Base-by-base conservation (phyloP, 2,113 vertebrate genomes). In the Elaphurus davidianus region DNA sequence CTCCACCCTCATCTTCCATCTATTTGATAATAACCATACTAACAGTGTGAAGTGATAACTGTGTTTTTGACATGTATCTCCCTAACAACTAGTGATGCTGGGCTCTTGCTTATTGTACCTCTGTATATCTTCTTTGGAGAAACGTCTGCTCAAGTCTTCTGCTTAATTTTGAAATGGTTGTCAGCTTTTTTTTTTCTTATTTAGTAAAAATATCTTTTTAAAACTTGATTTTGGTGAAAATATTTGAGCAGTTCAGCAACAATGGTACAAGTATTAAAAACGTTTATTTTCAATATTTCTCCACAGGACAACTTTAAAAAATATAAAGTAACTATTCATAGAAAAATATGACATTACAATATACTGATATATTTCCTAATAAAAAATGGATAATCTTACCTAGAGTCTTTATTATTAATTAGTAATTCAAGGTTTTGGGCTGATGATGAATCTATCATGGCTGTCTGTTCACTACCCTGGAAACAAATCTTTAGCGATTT, bases 361-460 rank as follows among this genome's bases (percentile, higher is more conserved):
- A 87, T 47, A 87, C 0, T 64, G 9, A 84, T 23, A 0, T 1
- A 95, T 93, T 94, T 96, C 87, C 13, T 47, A 92, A 76, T 36
- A 87, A 54, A 93, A 71, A 96, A 64, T 55, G 78, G 57, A 81
- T 90, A n/a, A 74, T 86, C 98, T 98, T 99, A 99, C 99, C 99
- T 99, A 98, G 98, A 99, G 97, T 99, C 99, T 98, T 99, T 99
- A 97, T 99, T 99, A 98, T 99, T 99, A 96, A 99, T 98, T 78
- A 99, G 99, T 90, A 99, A 98, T 98, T 99, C 99, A 95, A 99
- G 99, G 98, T 99, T 99, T 95, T 99, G 98, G 2, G 99, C 99
- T 98, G 99, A 99, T 30, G 99, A 99, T 19, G 99, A 99, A 98
- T 99, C 99, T 95, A 99, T 99, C 99, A 99, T 99, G 54, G 99